Percentiles rank a stretch among this genome's conserved stretches.
Conservation (phyloP, 2,113 vertebrate genomes). For the Anseranas semipalmata region DNA sequence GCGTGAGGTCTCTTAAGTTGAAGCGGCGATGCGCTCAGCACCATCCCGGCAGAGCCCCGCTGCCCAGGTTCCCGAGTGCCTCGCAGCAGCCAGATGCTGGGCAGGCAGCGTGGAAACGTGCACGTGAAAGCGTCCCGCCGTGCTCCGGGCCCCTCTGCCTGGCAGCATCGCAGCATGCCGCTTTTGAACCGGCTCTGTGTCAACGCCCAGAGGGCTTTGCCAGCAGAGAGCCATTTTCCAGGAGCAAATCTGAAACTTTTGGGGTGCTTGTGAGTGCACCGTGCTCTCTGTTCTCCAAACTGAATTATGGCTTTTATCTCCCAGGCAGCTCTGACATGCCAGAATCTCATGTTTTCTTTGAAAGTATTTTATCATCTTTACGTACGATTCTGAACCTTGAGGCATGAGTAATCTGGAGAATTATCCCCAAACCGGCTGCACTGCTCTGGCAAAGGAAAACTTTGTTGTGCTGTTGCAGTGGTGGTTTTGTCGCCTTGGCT, state of each 20-base stretch:
- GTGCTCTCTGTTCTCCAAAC: background rate
- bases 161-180: background rate
- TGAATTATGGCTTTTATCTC: background rate
- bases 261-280: background rate
- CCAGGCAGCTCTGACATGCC: background rate
- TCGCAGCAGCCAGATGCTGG: no score
- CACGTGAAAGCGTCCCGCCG: background rate
- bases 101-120: background rate
- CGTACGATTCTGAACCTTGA: fast-evolving
- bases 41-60: background rate
- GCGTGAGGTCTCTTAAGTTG: background rate
- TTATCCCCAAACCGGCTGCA: background rate
- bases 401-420: background rate
- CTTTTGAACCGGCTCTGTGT: background rate
- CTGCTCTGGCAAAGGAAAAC: background rate
- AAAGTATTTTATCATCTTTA: background rate
- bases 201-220: background rate
- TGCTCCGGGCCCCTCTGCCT: background rate
- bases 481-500: background rate
- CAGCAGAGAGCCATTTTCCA: background rate
- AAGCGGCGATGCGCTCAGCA: fast-evolving
- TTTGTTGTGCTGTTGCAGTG: background rate
- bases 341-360: background rate
- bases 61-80: no score
- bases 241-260: background rate